Base-by-base conservation (phyloP, 2,888 invertebrate species). In the Protonemura montana region DNA sequence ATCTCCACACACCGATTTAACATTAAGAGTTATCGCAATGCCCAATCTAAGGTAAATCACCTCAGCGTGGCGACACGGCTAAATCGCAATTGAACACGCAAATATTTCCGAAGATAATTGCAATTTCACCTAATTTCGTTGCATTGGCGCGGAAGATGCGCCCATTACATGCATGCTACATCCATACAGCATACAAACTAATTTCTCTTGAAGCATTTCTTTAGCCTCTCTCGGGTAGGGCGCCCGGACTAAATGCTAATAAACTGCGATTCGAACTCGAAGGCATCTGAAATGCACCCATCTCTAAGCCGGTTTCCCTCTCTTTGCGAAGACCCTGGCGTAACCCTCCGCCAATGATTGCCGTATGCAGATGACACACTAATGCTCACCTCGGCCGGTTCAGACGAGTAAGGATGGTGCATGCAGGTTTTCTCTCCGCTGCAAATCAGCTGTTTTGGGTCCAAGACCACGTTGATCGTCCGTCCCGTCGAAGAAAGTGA, bases 361-460 rank as follows among this genome's bases (percentile, higher is more conserved):
- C 35, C 35, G 35, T 6, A 35, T 35, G 35, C 59, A 59, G 59
- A 21, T 59, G 59, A 59, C 59, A 59, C 21, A 59, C 59, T 7
- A 59, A 59, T 21, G 59, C 59, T 59, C 59, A 21, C 21, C 59
- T 59, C 59, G 13, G 59, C 59, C 59, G 21, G 59, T 21, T 59
- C 59, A 21, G 1, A 59, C 21, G 35, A 35, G 59, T 59, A 59
- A 2, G 21, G 2, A 59, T 21, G 59, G 21, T 21, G 13, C 59
- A 59, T 35, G 35, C 59, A 59, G 13, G 59, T 59, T 59, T 59
- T 59, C 59, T 59, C 59, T 59, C 3, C 16, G 59, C 59, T 59
- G 59, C 59, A 59, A 59, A 59, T 59, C 59, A 59, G 59, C 59
- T 59, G 59, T 59, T 59, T 59, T 59, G 59, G 59, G 59, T 59